Evolutionary conservation across 2,888 invertebrate genomes (phyloP).

Genomic region (Sicus ferrugineus): DNA sequence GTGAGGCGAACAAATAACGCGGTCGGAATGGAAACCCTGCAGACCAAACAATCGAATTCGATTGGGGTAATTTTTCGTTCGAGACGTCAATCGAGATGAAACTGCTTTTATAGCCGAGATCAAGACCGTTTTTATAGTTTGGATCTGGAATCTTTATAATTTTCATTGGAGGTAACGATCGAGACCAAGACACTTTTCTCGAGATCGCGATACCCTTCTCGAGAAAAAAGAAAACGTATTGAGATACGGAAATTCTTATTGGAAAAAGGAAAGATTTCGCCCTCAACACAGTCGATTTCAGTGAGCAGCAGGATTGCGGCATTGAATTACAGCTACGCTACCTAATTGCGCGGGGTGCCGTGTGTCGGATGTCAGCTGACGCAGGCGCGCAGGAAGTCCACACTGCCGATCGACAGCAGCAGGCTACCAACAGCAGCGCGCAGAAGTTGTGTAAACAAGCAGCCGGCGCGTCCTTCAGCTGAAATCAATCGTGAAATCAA

Average conservation of each 20-base stretch:
- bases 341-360: not conserved
- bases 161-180: no score
- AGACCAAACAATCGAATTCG: not conserved
- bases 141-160: no score
- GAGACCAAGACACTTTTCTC: no score
- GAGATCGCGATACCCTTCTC: no score
- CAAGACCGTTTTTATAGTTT: no score
- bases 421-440: not conserved
- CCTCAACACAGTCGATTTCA: no score
- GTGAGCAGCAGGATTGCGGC: not conserved
- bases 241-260: no score
- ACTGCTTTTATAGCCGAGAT: no score
- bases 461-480: not conserved
- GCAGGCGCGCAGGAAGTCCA: constrained; percentile 38
- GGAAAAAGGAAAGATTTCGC: not conserved
- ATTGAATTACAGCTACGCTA: no score
- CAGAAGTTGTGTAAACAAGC: not conserved
- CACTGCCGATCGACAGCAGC: no score
- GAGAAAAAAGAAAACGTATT: no score
- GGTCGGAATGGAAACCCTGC: constrained; percentile 1
- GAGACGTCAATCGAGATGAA: no score
- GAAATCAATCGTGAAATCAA: constrained; percentile 36
- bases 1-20: not conserved
- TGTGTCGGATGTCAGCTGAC: constrained; percentile 36
- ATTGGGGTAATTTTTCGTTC: not conserved